Evolutionary conservation across 2,888 invertebrate genomes (phyloP), one percentile per base, ranked within the genome.

Genomic region (Drosophila birchii): DNA sequence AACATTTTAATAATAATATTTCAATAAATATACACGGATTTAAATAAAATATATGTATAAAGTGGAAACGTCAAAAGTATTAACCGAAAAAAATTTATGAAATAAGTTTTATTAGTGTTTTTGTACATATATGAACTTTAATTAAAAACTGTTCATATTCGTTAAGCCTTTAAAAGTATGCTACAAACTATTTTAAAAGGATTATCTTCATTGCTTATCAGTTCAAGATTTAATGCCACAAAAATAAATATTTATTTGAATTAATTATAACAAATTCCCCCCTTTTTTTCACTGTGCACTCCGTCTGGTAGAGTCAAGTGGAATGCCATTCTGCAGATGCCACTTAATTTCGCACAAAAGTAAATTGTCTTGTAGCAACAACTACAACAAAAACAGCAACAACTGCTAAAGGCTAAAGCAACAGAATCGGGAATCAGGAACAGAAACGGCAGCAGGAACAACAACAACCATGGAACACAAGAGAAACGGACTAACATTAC

Each of bases 311-410:
- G 88, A 83, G 81, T 90, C 78, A 80, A 87, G 80, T 84, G 80
- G 89, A 86, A 88, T 82, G 83, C 85, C 81, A 79, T 81, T 83
- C 78, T 81, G 80, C 90, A 90, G 90, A 86, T 90, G 90, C 90
- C 88, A 86, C 84, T 90, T 89, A 90, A 90, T 91, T 90, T 90
- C 88, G 90, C 90, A 90, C 91, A 89, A 91, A 91, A 91, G 91
- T 91, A 90, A 91, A 91, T 91, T 91, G 90, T 91, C 90, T 91
- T 91, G 90, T 90, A 90, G 82, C 79, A 74, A 79, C 81, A 86
- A 78, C 78, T 72, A 60, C 79, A 78, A 78, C 79, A 79, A 57
- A 68, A 72, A 49, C 41, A 68, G 18, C 63, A 77, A 53, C 67
- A 78, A 55, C 71, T 20, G 20, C 20, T 14, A 5, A n/a, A n/a